Evolutionary conservation across 2,888 invertebrate species (phyloP).

Genomic region (Hypsopygia costalis): DNA sequence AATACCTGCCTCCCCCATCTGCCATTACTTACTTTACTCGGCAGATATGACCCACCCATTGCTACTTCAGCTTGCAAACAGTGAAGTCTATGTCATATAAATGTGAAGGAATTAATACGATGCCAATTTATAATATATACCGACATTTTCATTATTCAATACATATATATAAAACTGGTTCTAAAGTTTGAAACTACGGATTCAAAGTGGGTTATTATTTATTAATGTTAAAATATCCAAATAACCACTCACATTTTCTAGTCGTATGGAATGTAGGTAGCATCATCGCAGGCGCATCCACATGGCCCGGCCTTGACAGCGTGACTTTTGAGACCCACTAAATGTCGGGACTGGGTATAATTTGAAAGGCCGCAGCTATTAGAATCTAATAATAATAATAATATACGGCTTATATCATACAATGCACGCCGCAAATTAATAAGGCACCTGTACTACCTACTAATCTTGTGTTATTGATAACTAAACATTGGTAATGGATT

Average conservation of each 20-base stretch:
- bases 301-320: conserved; percentile 58
- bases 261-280: conserved; percentile 6
- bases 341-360: conserved; percentile 53
- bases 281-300: conserved; percentile 31
- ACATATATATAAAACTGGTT: too few species aligned
- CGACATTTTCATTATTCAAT: too few species aligned
- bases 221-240: too few species aligned
- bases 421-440: conserved; percentile 20
- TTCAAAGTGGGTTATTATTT: too few species aligned
- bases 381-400: conserved; percentile 50
- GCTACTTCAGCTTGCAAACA: too few species aligned
- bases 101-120: too few species aligned
- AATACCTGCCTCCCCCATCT: too few species aligned
- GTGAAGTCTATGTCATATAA: too few species aligned
- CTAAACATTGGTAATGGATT: not conserved
- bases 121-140: too few species aligned
- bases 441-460: conserved; percentile 1
- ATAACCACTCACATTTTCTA: conserved; percentile 11
- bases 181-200: too few species aligned
- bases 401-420: conserved; percentile 32
- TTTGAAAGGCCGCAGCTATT: conserved; percentile 57
- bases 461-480: conserved; percentile 4
- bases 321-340: conserved; percentile 56
- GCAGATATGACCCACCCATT: too few species aligned
- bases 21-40: too few species aligned